Evolutionary conservation across 2,888 invertebrate species (phyloP), one percentile per base, ranked within the genome.

Genomic region (Parochlus steinenii): DNA sequence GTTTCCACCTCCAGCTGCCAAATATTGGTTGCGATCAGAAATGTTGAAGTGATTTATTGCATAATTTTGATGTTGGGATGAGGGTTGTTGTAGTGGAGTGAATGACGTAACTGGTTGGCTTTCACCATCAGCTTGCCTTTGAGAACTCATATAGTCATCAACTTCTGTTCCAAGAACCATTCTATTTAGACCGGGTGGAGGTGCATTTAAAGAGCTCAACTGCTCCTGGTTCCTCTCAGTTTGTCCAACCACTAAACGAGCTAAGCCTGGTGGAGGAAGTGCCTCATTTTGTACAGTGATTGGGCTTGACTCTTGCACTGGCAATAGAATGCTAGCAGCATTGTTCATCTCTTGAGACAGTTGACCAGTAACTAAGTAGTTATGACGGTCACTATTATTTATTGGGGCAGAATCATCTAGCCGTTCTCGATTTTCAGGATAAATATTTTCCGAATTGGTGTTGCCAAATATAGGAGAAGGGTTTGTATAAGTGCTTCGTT

Each of bases 331-430:
- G 3, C 11, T 12, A 11, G 10, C 8, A 20, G 14, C n/a, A 3
- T n/a, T 5, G 32, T 38, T 42, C 36, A 5, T n/a, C n/a, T 61
- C 57, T 44, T 70, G 69, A 2, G 75, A 76, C 30, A 79, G 55
- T 47, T 78, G 77, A 12, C 78, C 78, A 3, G 79, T 80, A 56
- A 79, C 78, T 39, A 80, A 56, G 52, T 80, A 80, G 52, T 79
- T 74, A 51, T 79, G 77, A 39, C 79, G 63, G 46, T 80, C 79
- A 50, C 15, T 27, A 17, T 26, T 12, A n/a, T 23, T 28, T 4
- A 22, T 16, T 12, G 27, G 15, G 12, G 35, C 4, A 31, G 20
- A 14, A n/a, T 25, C 27, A 30, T 36, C 36, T 15, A 36, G 36
- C 14, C 36, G 15, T 20, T 36, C 36, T 8, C 36, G 28, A 24